Percentiles rank a stretch among this genome's conserved stretches.
phyloP scores from a whole-genome alignment of 1,140 invertebrate genomes.

The Euglossa dilemma region DNA sequence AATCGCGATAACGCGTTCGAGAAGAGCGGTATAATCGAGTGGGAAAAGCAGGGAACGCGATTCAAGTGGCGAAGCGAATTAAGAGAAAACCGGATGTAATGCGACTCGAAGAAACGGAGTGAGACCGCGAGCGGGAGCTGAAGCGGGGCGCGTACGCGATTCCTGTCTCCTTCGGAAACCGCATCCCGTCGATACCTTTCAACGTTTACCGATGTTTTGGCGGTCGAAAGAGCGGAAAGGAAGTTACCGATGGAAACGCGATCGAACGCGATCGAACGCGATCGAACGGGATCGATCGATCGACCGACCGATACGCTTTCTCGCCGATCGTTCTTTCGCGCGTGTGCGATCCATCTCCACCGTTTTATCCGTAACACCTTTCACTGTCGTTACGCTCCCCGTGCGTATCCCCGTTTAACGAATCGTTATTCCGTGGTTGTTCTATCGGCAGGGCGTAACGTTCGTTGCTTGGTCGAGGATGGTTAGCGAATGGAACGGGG shows the following conservation, averaged over 20 bases:
- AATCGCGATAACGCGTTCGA: no score
- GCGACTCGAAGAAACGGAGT: constrained; percentile 64
- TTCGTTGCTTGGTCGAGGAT: no score
- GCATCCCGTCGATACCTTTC: not conserved
- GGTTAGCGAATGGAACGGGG: no score
- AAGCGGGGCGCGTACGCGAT: not conserved
- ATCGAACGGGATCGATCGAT: constrained; percentile 36
- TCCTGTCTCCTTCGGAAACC: not conserved
- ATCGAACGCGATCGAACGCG: not conserved
- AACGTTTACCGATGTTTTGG: not conserved
- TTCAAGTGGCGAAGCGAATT: constrained; percentile 45
- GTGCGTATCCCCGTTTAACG: not conserved
- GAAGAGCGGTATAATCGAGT: not conserved
- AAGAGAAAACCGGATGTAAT: constrained; percentile 66
- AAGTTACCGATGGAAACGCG: not conserved
- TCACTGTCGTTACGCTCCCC: not conserved
- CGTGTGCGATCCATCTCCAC: constrained; percentile 19
- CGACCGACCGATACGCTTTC: constrained; percentile 68
- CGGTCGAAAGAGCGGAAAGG: no score
- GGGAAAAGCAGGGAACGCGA: constrained; percentile 50
- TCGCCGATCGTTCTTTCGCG: constrained; percentile 35
- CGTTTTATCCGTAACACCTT: not conserved
- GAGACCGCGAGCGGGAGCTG: constrained; percentile 46
- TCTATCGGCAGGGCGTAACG: constrained; percentile 51
- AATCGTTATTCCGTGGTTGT: constrained; percentile 49